These are phyloP conservation scores for Invenusta paracnida DNA, from an alignment of 2,888 invertebrate genomes.

Conservation along the genomic window DNA sequence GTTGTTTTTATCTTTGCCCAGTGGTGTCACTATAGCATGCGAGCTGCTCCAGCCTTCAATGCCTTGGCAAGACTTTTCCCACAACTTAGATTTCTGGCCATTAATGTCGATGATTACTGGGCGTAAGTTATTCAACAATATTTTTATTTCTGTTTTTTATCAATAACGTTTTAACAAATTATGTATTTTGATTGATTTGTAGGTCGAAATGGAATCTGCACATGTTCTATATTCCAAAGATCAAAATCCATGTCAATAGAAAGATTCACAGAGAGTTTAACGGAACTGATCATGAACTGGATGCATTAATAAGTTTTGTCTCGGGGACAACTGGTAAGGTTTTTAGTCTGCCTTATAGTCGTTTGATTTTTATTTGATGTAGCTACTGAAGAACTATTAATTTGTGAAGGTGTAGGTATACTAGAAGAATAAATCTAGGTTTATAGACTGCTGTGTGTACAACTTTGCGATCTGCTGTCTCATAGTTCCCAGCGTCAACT, in stretches of 20 bases:
- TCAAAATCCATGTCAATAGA: not conserved
- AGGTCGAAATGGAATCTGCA: not conserved
- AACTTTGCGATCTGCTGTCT: too few relatives aligned
- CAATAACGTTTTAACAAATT: too few relatives aligned
- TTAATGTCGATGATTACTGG: not conserved
- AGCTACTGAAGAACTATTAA: too few relatives aligned
- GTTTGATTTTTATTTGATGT: too few relatives aligned
- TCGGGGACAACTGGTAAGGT: not conserved
- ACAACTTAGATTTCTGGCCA: slow-evolving; percentile 18
- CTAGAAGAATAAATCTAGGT: too few relatives aligned
- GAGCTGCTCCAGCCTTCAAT: slow-evolving; percentile 5
- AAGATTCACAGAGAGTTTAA: not conserved
- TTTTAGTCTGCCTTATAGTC: too few relatives aligned
- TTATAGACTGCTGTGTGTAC: too few relatives aligned
- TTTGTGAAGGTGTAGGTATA: too few relatives aligned
- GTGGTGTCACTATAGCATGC: slow-evolving; percentile 26
- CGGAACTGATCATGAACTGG: not conserved
- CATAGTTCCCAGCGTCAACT: too few relatives aligned
- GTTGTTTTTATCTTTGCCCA: slow-evolving; percentile 13
- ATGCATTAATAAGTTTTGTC: not conserved
- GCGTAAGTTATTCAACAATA: not conserved
- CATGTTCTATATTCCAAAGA: not conserved
- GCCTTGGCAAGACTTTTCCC: slow-evolving; percentile 18
- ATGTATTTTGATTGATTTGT: too few relatives aligned
- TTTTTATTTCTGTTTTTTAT: too few relatives aligned